These are phyloP conservation scores for Drosophila melanogaster DNA, from an alignment of 1,140 invertebrate genomes.

Conservation along the genomic window DNA sequence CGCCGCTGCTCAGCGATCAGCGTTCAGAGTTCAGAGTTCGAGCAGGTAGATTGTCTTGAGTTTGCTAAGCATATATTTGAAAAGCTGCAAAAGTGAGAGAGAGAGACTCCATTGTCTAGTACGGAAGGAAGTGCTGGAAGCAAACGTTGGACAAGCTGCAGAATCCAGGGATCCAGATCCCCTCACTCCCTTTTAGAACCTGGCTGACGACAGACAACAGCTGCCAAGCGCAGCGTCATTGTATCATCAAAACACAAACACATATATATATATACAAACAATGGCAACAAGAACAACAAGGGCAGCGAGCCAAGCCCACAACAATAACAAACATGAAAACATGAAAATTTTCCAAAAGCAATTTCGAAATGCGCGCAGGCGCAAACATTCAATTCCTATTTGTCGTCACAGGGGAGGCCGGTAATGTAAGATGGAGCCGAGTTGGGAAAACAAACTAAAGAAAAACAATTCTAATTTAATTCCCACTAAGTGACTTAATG, in stretches of 20 bases:
- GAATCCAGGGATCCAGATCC: conserved; percentile 32
- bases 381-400: conserved; percentile 53
- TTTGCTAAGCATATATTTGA: conserved; percentile 51
- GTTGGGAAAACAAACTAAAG: conserved; percentile 41
- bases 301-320: conserved; percentile 64
- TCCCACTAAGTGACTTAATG: conserved; percentile 14
- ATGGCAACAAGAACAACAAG: conserved; percentile 56
- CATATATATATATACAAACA: conserved; percentile 45
- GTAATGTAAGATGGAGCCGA: conserved; percentile 1
- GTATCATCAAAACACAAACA: conserved; percentile 78
- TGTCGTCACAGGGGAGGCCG: conserved; percentile 28
- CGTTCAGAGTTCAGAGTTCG: neutral
- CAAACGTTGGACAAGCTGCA: conserved; percentile 58
- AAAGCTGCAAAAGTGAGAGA: conserved; percentile 62
- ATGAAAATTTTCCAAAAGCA: conserved; percentile 59
- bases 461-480: conserved; percentile 60
- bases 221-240: conserved; percentile 82
- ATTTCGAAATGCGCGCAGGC: conserved; percentile 70
- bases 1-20: neutral
- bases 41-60: conserved; percentile 48
- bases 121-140: conserved; percentile 67
- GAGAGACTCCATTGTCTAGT: conserved; percentile 39
- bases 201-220: conserved; percentile 64
- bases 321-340: conserved; percentile 72
- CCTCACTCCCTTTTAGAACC: neutral